Conservation (phyloP, 2,888 invertebrate genomes). For the Agonopterix arenella region DNA sequence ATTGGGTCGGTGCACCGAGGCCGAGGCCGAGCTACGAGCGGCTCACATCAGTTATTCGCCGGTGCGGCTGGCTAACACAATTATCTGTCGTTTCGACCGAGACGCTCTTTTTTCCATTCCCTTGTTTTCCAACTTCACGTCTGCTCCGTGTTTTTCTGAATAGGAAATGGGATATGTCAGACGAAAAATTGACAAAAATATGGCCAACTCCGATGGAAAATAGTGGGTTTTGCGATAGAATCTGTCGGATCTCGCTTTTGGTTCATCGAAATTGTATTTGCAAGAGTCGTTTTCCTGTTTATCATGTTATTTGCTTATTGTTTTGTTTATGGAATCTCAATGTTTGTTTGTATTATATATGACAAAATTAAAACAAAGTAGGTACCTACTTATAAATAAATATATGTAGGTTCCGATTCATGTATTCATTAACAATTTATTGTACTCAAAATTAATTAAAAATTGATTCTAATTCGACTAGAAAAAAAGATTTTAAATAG, state of each 20-base stretch:
- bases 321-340: conserved; percentile 14
- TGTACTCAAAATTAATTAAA: too few species aligned
- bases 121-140: conserved; percentile 73
- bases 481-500: too few species aligned
- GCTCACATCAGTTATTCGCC: conserved; percentile 68
- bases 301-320: conserved; percentile 25
- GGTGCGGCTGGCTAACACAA: conserved; percentile 69
- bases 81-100: conserved; percentile 73
- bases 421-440: neutral
- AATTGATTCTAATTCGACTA: too few species aligned
- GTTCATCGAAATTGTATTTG: conserved; percentile 44
- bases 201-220: conserved; percentile 64
- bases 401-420: neutral
- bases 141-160: conserved; percentile 73
- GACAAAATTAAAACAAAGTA: neutral
- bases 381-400: neutral
- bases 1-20: conserved; percentile 63
- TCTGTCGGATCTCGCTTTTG: conserved; percentile 49
- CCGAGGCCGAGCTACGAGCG: conserved; percentile 6
- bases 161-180: conserved; percentile 74
- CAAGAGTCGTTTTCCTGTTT: conserved; percentile 59
- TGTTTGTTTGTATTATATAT: neutral
- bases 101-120: conserved; percentile 70
- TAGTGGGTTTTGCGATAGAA: conserved; percentile 69
- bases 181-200: conserved; percentile 76